Evolutionary conservation across 2,888 invertebrate genomes (phyloP), one percentile per base, ranked within the genome.

Genomic region (Cheilosia impressa): DNA sequence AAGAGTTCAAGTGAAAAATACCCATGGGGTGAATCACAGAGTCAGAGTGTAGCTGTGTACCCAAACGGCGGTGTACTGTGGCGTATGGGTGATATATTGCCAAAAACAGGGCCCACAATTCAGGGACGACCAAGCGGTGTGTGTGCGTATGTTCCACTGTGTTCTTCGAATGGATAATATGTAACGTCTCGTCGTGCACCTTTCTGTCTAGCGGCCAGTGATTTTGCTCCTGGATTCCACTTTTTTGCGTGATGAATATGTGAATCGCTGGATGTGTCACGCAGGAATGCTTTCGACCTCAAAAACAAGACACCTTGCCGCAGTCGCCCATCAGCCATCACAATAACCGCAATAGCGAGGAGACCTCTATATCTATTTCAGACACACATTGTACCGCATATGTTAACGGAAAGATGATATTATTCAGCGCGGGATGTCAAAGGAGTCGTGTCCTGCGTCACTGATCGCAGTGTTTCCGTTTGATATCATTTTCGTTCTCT

Each of bases 81-180:
- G 73, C 69, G 75, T 79, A 60, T 65, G 75, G 75, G 84, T 84
- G 79, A 84, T 79, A 84, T 79, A 84, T 84, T 84, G 60, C 69
- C 69, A 58, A 79, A 84, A 84, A 65, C 60, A 60, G 60, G 65
- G 55, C 55, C 47, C 41, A 43, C 17, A 34, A 17, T 22, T n/a
- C 17, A 31, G 4, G 34, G 31, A 13, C 6, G 15, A 22, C 38
- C 27, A 53, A 69, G 34, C 50, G 15, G 52, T 81, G 45, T 45
- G 52, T 38, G 41, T 68, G 62, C 55, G 68, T 81, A 41, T 65
- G 65, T 47, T 71, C 27, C 38, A 45, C 3, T 65, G 22, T 55
- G 41, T 53, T 75, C 31, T 53, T 62, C 41, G 47, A 15, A 55
- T 27, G 43, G 38, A 53, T 75, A 65, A 69, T 65, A 65, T 60